Base-by-base conservation (phyloP, 2,113 vertebrate genomes). In the Myiozetetes cayanensis region DNA sequence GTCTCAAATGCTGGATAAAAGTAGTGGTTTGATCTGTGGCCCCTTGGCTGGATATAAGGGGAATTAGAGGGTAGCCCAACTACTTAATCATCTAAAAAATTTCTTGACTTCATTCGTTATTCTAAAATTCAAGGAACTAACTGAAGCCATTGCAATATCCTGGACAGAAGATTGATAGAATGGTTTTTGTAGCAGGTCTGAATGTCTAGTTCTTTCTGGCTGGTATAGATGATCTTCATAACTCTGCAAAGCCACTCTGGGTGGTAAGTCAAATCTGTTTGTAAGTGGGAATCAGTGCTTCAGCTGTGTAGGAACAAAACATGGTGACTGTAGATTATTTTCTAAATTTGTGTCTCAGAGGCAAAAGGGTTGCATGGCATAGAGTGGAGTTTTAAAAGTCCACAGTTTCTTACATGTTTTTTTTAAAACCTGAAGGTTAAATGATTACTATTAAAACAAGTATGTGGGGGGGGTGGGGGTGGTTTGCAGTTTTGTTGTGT, bases 401-500 rank as follows among this genome's bases (percentile, higher is more conserved):
- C 4, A 14, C 21, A 18, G 6, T 39, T 59, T 58, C 17, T 53
- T 89, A 15, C 4, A 49, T 27, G 11, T 3, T 3, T 5, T 62
- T 67, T 92, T 50, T 12, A 18, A 59, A 61, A 44, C 0, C 6
- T 58, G 10, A 37, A 23, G 10, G 8, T 35, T 62, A 33, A 24
- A 59, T 67, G 18, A 43, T 55, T 78, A 47, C 16, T 67, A 4
- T 33, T 74, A 46, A 78, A 41, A 63, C 13, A 59, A 58, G 9
- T 0, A 0, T 20, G 3, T 41, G 16, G 3, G 5, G 6, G 5
- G 1, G 4, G 4, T 8, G 5, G 2, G 4, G 18, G 43, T 66
- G 14, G 3, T 8, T 41, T 66, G 35, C 18, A 18, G 9, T 33
- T 80, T 70, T 50, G 15, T 55, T 67, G 22, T 25, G 13, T 46